Percentiles rank a stretch among this genome's conserved stretches.
phyloP scores from a whole-genome alignment of 1,140 invertebrate genomes.

The Eupeodes corollae region DNA sequence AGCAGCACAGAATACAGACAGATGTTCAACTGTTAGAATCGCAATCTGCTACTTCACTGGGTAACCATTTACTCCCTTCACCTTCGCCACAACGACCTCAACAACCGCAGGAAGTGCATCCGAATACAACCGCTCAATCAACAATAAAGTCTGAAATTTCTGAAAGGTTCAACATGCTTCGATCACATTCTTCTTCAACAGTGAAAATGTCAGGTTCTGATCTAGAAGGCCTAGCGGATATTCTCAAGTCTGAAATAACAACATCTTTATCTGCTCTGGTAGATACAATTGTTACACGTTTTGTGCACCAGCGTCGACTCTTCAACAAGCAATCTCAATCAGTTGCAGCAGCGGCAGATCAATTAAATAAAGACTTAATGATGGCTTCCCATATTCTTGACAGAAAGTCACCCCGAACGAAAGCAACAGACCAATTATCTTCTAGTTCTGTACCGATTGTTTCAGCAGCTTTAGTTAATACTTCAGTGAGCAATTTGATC shows the following conservation, averaged over 20 bases:
- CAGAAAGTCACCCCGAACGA: constrained; percentile 67
- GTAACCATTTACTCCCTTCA: constrained; percentile 3
- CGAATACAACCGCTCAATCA: constrained; percentile 40
- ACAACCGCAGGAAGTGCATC: constrained; percentile 30
- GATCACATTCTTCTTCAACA: constrained; percentile 47
- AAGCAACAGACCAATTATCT: constrained; percentile 59
- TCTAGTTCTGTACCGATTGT: constrained; percentile 36
- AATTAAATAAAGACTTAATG: constrained; percentile 69
- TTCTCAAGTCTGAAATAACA: constrained; percentile 80
- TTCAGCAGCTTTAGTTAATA: constrained; percentile 25
- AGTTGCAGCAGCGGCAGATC: constrained; percentile 60
- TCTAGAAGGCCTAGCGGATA: constrained; percentile 75
- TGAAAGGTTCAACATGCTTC: constrained; percentile 52
- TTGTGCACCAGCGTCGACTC: constrained; percentile 66
- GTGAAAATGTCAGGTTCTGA: constrained; percentile 59
- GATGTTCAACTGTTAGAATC: constrained; percentile 45
- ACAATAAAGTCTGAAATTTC: constrained; percentile 45
- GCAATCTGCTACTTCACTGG: constrained; percentile 42
- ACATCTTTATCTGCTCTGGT: constrained; percentile 74
- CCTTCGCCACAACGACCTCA: constrained; percentile 26
- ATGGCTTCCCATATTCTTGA: constrained; percentile 68
- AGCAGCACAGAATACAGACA: constrained; percentile 31
- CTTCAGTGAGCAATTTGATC: constrained; percentile 30
- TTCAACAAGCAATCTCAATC: constrained; percentile 64
- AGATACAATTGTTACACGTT: constrained; percentile 75